Percentiles rank a stretch among this genome's conserved stretches.
phyloP scores from a whole-genome alignment of 2,797 vertebrate genomes.

The Muscicapa comitata region DNA sequence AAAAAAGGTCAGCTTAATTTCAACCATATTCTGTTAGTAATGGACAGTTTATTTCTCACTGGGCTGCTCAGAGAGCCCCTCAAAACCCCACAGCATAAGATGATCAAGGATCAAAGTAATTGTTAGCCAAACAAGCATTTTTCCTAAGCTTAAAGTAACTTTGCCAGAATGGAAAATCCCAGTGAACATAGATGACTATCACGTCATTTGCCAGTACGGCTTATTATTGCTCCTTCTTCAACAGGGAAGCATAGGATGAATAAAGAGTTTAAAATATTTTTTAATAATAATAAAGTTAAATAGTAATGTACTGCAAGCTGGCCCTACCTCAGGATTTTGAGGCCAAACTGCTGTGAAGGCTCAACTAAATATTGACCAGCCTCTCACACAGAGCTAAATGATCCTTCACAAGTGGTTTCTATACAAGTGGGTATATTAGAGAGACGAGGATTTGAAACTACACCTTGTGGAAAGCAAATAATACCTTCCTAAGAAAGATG shows the following conservation, averaged over 20 bases:
- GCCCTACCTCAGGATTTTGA: not conserved
- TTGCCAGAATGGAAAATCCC: not conserved
- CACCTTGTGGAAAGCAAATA: not conserved
- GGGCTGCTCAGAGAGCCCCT: not conserved
- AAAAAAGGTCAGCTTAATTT: not conserved
- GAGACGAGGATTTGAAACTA: not conserved
- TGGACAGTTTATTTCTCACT: not conserved
- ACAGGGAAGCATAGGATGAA: not conserved
- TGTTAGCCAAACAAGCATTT: not conserved
- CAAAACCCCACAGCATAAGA: not conserved
- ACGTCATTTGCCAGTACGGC: not conserved
- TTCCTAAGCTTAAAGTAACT: not conserved
- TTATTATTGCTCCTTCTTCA: not conserved
- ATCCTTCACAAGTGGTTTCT: not conserved
- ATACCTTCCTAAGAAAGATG: not conserved
- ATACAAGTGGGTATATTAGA: not conserved
- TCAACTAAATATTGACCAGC: not conserved
- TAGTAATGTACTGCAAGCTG: not conserved
- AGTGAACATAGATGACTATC: not conserved
- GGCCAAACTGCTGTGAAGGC: not conserved
- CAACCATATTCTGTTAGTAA: not conserved
- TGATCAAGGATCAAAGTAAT: not conserved
- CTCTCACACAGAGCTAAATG: not conserved
- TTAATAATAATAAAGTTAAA: not conserved
- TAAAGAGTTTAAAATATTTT: not conserved